phyloP scores from a whole-genome alignment of 30 jellyfish, hydroid and myxozoan genomes.

The Pseudorhiza aurosa region DNA sequence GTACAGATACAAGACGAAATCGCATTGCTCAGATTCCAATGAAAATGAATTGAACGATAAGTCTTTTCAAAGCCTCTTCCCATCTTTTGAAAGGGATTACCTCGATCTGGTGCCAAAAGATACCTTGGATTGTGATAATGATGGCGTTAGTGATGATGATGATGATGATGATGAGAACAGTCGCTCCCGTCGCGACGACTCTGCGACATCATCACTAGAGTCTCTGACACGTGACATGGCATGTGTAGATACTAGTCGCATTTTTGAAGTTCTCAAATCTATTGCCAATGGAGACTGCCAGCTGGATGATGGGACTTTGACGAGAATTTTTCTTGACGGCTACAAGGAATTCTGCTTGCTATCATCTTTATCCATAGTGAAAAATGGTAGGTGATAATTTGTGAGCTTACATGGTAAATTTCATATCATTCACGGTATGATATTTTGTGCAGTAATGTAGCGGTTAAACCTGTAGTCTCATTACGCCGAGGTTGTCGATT shows the following conservation, averaged over 20 bases:
- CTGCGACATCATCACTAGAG: neutral
- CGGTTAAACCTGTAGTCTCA: too few relatives aligned
- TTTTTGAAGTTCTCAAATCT: conserved; percentile 9
- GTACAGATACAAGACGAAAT: conserved; percentile 62
- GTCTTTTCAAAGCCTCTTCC: conserved; percentile 48
- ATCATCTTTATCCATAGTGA: conserved; percentile 20
- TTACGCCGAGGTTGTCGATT: too few relatives aligned
- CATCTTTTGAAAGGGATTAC: conserved; percentile 70
- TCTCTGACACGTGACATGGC: neutral
- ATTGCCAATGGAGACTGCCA: neutral
- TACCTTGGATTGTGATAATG: conserved; percentile 39
- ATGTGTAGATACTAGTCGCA: neutral
- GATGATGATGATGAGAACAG: neutral
- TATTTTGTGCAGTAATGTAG: too few relatives aligned
- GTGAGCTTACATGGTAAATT: too few relatives aligned
- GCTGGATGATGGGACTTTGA: conserved; percentile 6
- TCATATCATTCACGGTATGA: too few relatives aligned
- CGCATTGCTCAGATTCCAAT: conserved; percentile 66
- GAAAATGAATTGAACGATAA: conserved; percentile 61
- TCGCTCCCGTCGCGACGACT: too few relatives aligned
- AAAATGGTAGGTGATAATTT: conserved; percentile 33
- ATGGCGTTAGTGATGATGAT: conserved; percentile 10
- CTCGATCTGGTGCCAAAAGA: conserved; percentile 69
- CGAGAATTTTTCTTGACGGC: neutral
- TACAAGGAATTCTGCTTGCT: conserved; percentile 21